Evolutionary conservation across 1,140 invertebrate genomes (phyloP), one percentile per base, ranked within the genome.

Genomic region (Argopecten irradians): DNA sequence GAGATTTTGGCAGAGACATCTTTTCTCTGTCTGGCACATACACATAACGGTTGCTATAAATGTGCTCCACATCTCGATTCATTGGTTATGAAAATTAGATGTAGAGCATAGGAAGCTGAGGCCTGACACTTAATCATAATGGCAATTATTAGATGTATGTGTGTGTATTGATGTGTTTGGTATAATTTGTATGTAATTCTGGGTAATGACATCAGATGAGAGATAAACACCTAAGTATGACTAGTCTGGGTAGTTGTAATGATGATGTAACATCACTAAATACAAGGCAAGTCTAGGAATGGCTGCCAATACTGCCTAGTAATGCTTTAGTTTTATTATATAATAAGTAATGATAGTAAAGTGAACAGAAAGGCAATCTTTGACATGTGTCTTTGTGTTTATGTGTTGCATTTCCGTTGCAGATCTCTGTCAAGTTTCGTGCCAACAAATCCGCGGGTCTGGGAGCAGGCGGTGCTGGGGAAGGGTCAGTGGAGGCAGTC

Each of bases 371-470:
- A 46, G 9, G 13, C 22, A 71, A 5, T 71, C 8, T 71, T 71
- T 71, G 55, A 71, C 55, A 71, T 28, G n/a, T 71, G 55, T 71
- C 55, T 71, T 71, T 71, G n/a, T 71, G 55, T 71, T 71, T n/a
- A 71, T 71, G 28, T 71, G 55, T 71, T n/a, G 22, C 55, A 28
- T 71, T 71, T 71, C 55, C 55, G 55, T 87, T 87, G 83, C 71
- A 89, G 89, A 87, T 89, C 16, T 33, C 46, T 35, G 83, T 87
- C 41, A 86, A 34, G 16, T 36, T 89, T n/a, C 83, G 89, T 55
- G 86, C 83, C 34, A 86, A 89, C 71, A 46, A 85, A 7, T 28
- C 83, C 35, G 89, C 89, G 34, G 89, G 89, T 34, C 84, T 89
- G 33, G 89, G 89, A 35, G 83, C 89, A 39, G 84, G 55, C 28